Percentiles rank a stretch among this genome's conserved stretches.
Evolutionary conservation across 1,140 invertebrate genomes (phyloP).

Genomic region (Oscheius sp.): DNA sequence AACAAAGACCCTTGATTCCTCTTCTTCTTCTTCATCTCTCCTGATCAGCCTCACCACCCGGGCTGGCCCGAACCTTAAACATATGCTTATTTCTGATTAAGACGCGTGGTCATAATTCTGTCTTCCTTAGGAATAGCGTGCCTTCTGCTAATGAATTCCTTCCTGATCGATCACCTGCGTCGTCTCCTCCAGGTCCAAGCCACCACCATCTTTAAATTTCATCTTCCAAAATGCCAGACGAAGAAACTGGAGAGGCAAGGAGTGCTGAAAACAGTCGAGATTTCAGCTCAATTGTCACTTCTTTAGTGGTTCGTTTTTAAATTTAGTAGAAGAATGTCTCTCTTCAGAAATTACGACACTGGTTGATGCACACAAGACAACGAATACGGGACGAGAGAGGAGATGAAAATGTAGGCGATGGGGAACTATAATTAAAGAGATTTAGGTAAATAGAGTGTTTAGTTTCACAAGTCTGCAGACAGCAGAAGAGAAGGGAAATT

Average conservation of each 20-base stretch:
- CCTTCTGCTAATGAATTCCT: conserved; percentile 6
- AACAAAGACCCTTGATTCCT: no score
- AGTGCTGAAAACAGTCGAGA: conserved; percentile 1
- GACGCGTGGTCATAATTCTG: no score
- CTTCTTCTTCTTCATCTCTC: no score
- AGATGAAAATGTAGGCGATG: background rate
- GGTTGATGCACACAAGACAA: background rate
- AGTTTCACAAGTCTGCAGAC: background rate
- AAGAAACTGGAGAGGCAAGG: no score
- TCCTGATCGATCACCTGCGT: background rate
- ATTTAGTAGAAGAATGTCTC: background rate
- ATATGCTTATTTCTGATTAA: no score
- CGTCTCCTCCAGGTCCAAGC: no score
- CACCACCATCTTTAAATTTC: no score
- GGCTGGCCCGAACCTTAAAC: no score
- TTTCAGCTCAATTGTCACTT: background rate
- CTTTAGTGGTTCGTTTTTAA: background rate
- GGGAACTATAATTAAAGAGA: background rate
- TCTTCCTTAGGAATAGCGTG: conserved; percentile 2
- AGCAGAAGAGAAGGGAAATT: background rate
- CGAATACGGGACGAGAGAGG: conserved; percentile 8
- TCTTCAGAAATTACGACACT: background rate
- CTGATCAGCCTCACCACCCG: no score
- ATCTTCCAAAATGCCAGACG: background rate
- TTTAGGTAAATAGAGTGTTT: background rate